Evolutionary conservation across 53 echinoderm and acorn worm species (phyloP).

Genomic region (Arbacia lixula): DNA sequence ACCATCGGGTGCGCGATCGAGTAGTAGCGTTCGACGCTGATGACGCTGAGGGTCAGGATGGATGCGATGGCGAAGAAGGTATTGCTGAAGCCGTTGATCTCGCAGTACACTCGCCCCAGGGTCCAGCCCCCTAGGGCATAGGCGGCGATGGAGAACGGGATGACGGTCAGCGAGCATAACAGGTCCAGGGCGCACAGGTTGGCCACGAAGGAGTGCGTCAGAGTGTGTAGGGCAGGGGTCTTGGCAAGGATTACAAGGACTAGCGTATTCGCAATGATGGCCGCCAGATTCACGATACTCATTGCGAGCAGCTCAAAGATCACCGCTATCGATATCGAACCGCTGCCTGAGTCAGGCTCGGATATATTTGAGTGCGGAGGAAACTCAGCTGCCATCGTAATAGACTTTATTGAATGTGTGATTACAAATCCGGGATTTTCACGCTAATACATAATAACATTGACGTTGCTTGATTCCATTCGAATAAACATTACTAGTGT

Average conservation of each 20-base stretch:
- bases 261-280: constrained; percentile 70
- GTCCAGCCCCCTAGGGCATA: constrained; percentile 67
- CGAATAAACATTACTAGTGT: too few species aligned
- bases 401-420: too few species aligned
- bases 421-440: too few species aligned
- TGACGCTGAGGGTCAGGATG: constrained; percentile 76
- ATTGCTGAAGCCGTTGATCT: constrained; percentile 82
- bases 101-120: constrained; percentile 77
- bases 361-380: too few species aligned
- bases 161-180: constrained; percentile 69
- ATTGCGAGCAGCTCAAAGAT: constrained; percentile 64
- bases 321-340: neutral
- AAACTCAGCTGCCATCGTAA: too few species aligned
- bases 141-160: constrained; percentile 79
- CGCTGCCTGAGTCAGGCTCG: too few species aligned
- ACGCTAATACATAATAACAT: too few species aligned
- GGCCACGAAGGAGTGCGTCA: constrained; percentile 81
- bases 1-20: constrained; percentile 90
- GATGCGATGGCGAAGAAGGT: constrained; percentile 85
- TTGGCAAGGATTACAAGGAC: constrained; percentile 73
- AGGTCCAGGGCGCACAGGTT: constrained; percentile 84
- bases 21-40: constrained; percentile 88
- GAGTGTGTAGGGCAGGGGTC: constrained; percentile 81
- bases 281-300: constrained; percentile 63
- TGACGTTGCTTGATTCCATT: too few species aligned